Percentiles rank a stretch among this genome's conserved stretches.
Conservation (phyloP, 2,888 invertebrate genomes). For the Liopterus haemorrhoidalis region DNA sequence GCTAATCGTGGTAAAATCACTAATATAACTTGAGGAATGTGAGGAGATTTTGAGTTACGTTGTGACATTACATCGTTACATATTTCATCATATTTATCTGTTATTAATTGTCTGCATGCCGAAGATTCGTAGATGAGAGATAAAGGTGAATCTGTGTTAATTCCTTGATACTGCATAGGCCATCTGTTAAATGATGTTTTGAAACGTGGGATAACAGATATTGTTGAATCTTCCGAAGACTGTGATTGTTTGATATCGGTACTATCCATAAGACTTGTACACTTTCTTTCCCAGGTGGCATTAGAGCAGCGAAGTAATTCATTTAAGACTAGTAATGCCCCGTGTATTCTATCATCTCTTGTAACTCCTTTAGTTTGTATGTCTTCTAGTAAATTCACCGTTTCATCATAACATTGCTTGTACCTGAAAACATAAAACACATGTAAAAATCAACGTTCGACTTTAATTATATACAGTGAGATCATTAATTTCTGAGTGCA, state of each 20-base stretch:
- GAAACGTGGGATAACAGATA: conserved; percentile 40
- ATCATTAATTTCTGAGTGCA: too few species aligned
- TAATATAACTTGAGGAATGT: conserved; percentile 82
- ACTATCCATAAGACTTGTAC: conserved; percentile 60
- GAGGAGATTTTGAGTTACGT: conserved; percentile 63
- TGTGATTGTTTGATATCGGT: conserved; percentile 39
- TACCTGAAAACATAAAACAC: conserved; percentile 48
- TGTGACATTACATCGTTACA: conserved; percentile 76
- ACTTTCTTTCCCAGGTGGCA: conserved; percentile 77
- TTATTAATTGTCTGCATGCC: conserved; percentile 75
- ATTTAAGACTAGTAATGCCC: conserved; percentile 86
- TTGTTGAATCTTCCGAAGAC: conserved; percentile 22
- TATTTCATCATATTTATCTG: conserved; percentile 75
- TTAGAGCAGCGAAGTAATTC: conserved; percentile 89
- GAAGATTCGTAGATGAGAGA: conserved; percentile 75
- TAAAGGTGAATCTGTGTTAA: conserved; percentile 51
- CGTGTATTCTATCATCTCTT: conserved; percentile 87
- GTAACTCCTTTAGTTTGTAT: conserved; percentile 67
- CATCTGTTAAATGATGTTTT: conserved; percentile 46
- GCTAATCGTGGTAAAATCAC: conserved; percentile 85
- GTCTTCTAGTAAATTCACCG: conserved; percentile 73
- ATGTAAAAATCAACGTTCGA: background rate
- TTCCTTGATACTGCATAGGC: conserved; percentile 38
- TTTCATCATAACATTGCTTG: conserved; percentile 88
- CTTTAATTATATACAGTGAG: too few species aligned